Evolutionary conservation across 2,113 vertebrate species (phyloP).

Genomic region (Cromileptes altivelis): DNA sequence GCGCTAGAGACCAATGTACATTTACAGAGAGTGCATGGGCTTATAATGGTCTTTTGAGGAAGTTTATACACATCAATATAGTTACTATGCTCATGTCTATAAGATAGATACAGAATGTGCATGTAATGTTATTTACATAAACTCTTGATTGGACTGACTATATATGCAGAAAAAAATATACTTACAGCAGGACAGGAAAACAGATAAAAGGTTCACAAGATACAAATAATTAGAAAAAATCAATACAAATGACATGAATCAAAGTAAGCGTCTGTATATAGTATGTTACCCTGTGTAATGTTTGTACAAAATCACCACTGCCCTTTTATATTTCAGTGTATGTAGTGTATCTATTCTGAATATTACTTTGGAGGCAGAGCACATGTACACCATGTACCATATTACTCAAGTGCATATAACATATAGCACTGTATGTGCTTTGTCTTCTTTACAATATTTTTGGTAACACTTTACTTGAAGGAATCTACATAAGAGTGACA

Average conservation of each 20-base stretch:
- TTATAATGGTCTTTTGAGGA: not conserved
- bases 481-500: no score
- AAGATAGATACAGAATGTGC: not conserved
- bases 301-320: not conserved
- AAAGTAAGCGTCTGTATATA: not conserved
- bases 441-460: not conserved
- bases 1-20: no score
- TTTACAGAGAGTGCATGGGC: no score
- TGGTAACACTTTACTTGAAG: no score
- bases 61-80: not conserved
- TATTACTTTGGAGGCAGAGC: no score
- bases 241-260: not conserved
- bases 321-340: not conserved
- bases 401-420: not conserved
- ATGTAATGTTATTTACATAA: not conserved
- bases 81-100: not conserved
- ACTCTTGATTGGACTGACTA: not conserved
- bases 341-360: not conserved
- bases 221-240: not conserved
- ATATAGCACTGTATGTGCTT: not conserved
- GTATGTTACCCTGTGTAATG: not conserved
- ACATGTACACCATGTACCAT: not conserved
- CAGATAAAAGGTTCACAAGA: not conserved
- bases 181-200: not conserved
- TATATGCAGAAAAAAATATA: not conserved